Base-by-base conservation (phyloP, 2,888 invertebrate genomes). In the Tetropium fuscum region DNA sequence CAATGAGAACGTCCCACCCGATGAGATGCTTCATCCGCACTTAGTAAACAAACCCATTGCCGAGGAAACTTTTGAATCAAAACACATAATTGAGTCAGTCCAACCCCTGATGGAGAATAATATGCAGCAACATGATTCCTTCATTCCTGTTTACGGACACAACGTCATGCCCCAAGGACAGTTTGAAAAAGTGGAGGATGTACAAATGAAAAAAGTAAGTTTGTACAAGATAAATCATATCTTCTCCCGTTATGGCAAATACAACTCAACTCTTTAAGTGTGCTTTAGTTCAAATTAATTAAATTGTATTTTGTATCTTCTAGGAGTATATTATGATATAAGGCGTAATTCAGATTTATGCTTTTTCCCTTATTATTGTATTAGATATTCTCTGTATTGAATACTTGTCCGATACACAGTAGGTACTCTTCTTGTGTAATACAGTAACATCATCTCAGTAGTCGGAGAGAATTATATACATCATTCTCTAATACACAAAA, bases 141-240 rank as follows among this genome's bases (percentile, higher is more conserved):
- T 63, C 60, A 51, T 72, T 34, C 63, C 69, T 6, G 59, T 70
- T 30, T 74, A 69, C 48, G 70, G 68, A 30, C 72, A 71, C 44
- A 68, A 32, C 34, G 32, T 30, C 18, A 53, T 10, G 1, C 10
- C 27, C 4, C 53, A 49, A 20, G 47, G 36, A 10, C 57, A 53
- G 45, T 65, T 58, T 18, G 70, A 71, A 4, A 67, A 69, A 30
- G 27, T 55, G 15, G 76, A 76, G 22, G 72, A 72, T n/a, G 53
- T 63, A 8, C 74, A 75, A 60, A 62, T 74, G 53, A 77, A 75
- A 61, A 76, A 76, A 74, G 78, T 78, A 59, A 68, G 63, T 11
- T 2, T 8, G 15, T 10, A 43, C 2, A n/a, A 13, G 32, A 15
- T 13, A 36, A 15, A 10, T 15, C 3, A 8, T 8, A n/a, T 15